A percentile compares a stretch with the other conserved stretches of the same genome.
phyloP scores from a whole-genome alignment of 2,113 vertebrate genomes.

The Microtus montanus region DNA sequence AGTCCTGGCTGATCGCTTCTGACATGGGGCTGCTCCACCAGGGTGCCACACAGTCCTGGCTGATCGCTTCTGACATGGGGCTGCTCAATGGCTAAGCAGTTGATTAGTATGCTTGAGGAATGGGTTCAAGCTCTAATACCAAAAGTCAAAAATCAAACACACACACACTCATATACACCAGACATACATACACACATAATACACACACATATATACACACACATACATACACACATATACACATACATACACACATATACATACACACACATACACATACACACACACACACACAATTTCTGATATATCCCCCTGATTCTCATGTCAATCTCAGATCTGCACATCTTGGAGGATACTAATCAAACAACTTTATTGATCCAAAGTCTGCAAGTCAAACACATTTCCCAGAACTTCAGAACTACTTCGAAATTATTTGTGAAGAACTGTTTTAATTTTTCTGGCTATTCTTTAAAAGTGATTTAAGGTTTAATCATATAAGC shows the following conservation, averaged over 20 bases:
- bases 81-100: background rate
- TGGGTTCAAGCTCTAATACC: background rate
- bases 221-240: accelerated
- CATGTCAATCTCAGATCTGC: conserved; percentile 13
- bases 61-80: background rate
- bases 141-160: background rate
- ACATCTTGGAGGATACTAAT: background rate
- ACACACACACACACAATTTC: background rate
- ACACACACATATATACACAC: background rate
- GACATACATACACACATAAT: background rate
- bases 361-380: conserved; percentile 8
- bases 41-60: background rate
- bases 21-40: background rate
- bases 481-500: conserved; percentile 46
- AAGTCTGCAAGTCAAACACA: background rate
- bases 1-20: background rate
- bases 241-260: accelerated
- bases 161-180: background rate
- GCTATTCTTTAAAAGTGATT: conserved; percentile 27
- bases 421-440: conserved; percentile 38
- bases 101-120: background rate
- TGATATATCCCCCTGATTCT: background rate
- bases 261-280: accelerated
- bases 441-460: background rate
- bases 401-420: background rate